A percentile compares a stretch with the other conserved stretches of the same genome.
These are phyloP conservation scores for Carettochelys insculpta DNA, from an alignment of 2,113 vertebrate species.

Conservation along the genomic window DNA sequence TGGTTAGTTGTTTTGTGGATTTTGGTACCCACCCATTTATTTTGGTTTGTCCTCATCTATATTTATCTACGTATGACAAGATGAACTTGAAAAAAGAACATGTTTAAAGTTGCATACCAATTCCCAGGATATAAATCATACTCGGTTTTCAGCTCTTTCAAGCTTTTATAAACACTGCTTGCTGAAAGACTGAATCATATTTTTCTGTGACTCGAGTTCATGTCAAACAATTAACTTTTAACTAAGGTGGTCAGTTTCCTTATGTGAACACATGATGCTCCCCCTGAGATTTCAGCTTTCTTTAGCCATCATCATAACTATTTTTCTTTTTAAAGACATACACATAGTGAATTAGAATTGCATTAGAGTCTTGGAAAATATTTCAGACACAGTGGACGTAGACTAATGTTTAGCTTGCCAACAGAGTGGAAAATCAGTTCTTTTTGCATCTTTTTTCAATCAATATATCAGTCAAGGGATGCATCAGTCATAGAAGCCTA, in stretches of 20 bases:
- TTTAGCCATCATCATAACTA: slow-evolving; percentile 51
- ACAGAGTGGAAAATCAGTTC: slow-evolving; percentile 18
- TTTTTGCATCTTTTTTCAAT: slow-evolving; percentile 17
- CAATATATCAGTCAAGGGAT: neutral
- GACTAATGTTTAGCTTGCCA: neutral
- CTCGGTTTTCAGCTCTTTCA: slow-evolving; percentile 48
- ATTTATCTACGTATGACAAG: slow-evolving; percentile 89
- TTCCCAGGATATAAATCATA: slow-evolving; percentile 72
- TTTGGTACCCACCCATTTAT: slow-evolving; percentile 88
- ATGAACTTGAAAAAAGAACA: slow-evolving; percentile 83
- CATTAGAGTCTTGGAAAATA: slow-evolving; percentile 49
- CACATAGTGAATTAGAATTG: slow-evolving; percentile 47
- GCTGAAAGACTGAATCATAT: slow-evolving; percentile 58
- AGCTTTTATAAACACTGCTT: slow-evolving; percentile 58
- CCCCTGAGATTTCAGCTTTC: slow-evolving; percentile 45
- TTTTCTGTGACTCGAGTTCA: slow-evolving; percentile 61
- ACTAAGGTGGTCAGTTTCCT: slow-evolving; percentile 57
- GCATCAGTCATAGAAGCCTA: neutral
- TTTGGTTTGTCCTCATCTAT: slow-evolving; percentile 91
- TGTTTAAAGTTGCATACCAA: slow-evolving; percentile 72
- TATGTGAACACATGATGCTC: slow-evolving; percentile 21
- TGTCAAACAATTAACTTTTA: slow-evolving; percentile 65
- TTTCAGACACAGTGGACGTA: slow-evolving; percentile 38
- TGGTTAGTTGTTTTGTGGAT: slow-evolving; percentile 86
- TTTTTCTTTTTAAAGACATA: slow-evolving; percentile 52